Evolutionary conservation across 2,113 vertebrate genomes (phyloP).

Genomic region (Ciconia stormi): DNA sequence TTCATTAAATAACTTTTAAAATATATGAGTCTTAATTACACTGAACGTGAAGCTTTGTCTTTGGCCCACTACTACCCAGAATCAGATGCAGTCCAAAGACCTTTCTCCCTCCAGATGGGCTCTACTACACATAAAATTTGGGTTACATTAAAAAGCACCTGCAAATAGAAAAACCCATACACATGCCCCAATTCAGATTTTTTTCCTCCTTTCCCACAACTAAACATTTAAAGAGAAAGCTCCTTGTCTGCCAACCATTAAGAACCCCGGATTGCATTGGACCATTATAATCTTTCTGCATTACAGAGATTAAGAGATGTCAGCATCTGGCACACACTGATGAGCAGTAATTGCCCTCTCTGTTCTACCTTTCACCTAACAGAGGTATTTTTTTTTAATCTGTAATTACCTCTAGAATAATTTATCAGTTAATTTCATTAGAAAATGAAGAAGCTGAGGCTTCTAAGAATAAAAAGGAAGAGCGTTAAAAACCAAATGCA

Average conservation of each 20-base stretch:
- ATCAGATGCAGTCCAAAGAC: background rate
- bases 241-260: background rate
- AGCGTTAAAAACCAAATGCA: background rate
- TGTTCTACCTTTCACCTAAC: background rate
- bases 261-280: background rate
- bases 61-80: background rate
- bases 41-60: background rate
- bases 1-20: background rate
- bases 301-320: background rate
- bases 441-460: background rate
- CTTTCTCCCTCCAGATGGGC: background rate
- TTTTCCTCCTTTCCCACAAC: background rate
- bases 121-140: background rate
- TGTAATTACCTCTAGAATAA: background rate
- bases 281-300: background rate
- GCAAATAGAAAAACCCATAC: background rate
- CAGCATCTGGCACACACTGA: background rate
- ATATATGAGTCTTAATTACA: background rate
- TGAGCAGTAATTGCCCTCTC: background rate
- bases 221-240: background rate
- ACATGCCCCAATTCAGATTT: background rate
- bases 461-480: background rate
- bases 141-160: background rate
- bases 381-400: background rate
- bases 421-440: background rate